Evolutionary conservation across 2,888 invertebrate species (phyloP).

Genomic region (Serrognathus titanus): DNA sequence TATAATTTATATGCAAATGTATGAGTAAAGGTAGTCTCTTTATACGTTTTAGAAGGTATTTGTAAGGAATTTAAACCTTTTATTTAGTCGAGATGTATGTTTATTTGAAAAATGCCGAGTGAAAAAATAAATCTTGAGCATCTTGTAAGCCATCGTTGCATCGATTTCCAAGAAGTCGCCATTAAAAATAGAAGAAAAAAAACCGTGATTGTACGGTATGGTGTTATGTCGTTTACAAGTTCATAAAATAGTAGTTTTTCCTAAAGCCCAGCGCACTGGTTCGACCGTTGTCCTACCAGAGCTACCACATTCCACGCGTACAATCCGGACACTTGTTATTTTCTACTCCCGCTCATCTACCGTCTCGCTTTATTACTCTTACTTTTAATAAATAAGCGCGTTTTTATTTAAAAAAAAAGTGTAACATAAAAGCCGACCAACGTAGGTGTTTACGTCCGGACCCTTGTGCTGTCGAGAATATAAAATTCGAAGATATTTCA

Average conservation of each 20-base stretch:
- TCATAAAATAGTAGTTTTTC: constrained; percentile 27
- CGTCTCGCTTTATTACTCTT: constrained; percentile 2
- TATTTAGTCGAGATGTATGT: neutral
- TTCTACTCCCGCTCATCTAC: constrained; percentile 1
- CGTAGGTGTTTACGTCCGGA: neutral
- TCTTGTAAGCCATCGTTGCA: neutral
- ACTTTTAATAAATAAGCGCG: neutral
- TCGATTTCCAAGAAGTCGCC: constrained; percentile 7
- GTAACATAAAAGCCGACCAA: neutral
- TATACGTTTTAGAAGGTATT: too few species aligned
- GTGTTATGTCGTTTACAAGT: constrained; percentile 26
- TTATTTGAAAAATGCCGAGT: neutral
- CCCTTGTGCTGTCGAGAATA: too few species aligned
- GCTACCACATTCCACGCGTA: constrained; percentile 34
- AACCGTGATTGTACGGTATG: constrained; percentile 25
- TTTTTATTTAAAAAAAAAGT: neutral
- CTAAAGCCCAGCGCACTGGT: constrained; percentile 21
- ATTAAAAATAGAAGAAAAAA: constrained; percentile 15
- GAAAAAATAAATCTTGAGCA: neutral
- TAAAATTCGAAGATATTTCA: neutral
- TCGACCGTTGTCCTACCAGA: constrained; percentile 27
- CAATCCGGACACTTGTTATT: constrained; percentile 19
- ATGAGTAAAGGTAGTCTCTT: too few species aligned
- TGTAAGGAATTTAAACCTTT: too few species aligned
- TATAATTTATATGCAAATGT: too few species aligned